Evolutionary conservation across 1,140 invertebrate genomes (phyloP).

Genomic region (Leptestheria dahalacensis): DNA sequence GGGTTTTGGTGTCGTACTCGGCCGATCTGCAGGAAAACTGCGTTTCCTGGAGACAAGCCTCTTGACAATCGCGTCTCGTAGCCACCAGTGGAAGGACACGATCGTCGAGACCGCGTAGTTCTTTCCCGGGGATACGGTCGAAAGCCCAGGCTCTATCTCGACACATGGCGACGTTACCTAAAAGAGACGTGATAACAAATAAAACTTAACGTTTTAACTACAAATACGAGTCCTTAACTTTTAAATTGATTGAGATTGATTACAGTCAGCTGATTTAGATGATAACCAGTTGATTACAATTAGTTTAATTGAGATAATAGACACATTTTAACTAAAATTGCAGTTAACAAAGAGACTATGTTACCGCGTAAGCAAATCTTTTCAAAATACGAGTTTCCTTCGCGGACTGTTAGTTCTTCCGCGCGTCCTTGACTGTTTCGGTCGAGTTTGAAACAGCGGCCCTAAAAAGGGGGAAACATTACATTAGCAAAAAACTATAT

Average conservation of each 20-base stretch:
- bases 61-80: constrained; percentile 32
- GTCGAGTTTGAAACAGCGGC: constrained; percentile 33
- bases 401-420: constrained; percentile 27
- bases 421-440: constrained; percentile 34
- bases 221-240: too few species aligned
- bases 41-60: constrained; percentile 27
- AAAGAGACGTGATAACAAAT: neutral
- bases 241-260: too few species aligned
- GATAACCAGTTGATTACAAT: too few species aligned
- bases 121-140: constrained; percentile 32
- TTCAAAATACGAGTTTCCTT: constrained; percentile 34
- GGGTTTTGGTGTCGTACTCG: constrained; percentile 31
- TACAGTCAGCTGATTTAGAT: too few species aligned
- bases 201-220: too few species aligned
- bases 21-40: constrained; percentile 31
- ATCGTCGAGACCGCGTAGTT: constrained; percentile 30
- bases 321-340: neutral
- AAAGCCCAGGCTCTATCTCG: constrained; percentile 34
- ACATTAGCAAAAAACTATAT: too few species aligned
- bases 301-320: too few species aligned
- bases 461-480: too few species aligned
- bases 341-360: too few species aligned
- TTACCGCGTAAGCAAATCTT: constrained; percentile 34
- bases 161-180: constrained; percentile 26
- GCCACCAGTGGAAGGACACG: constrained; percentile 27